Evolutionary conservation across 2,113 vertebrate species (phyloP).

Genomic region (Takifugu flavidus): DNA sequence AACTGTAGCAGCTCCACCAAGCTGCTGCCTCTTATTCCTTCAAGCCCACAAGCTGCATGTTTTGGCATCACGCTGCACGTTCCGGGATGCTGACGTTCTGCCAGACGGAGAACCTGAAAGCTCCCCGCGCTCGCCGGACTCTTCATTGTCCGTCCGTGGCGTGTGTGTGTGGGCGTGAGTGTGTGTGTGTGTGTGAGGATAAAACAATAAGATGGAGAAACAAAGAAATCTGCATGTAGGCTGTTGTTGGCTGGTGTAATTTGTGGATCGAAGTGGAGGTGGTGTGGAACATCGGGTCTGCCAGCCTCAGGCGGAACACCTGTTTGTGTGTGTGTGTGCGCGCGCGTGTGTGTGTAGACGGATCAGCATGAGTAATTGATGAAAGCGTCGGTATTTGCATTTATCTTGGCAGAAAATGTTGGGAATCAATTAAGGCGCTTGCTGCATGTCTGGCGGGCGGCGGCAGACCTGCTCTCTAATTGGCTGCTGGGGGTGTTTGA

Average conservation of each 20-base stretch:
- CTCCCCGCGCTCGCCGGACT: constrained; percentile 20
- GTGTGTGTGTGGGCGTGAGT: too few relatives aligned
- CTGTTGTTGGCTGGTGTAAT: not conserved
- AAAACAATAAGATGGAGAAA: constrained; percentile 15
- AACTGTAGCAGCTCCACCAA: not conserved
- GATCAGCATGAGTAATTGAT: constrained; percentile 56
- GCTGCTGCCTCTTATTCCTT: constrained; percentile 11
- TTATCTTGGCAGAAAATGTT: constrained; percentile 40
- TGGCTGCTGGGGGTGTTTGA: constrained; percentile 26
- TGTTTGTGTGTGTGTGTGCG: constrained; percentile 20
- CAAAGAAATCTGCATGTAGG: constrained; percentile 28
- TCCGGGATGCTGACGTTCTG: not conserved
- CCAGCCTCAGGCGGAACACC: constrained; percentile 35
- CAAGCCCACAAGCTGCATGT: constrained; percentile 27
- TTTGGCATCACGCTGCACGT: constrained; percentile 13
- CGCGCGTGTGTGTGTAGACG: constrained; percentile 1
- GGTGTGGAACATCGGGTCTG: constrained; percentile 28
- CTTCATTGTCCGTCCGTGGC: not conserved
- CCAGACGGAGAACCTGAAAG: constrained; percentile 24
- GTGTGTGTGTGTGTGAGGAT: constrained; percentile 10
- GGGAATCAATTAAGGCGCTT: constrained; percentile 46
- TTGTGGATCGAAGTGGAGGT: constrained; percentile 26
- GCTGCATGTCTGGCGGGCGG: constrained; percentile 16
- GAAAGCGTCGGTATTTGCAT: constrained; percentile 50
- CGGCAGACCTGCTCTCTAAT: constrained; percentile 41